Evolutionary conservation across 1,140 invertebrate species (phyloP).

Genomic region (Glomeris maerens): DNA sequence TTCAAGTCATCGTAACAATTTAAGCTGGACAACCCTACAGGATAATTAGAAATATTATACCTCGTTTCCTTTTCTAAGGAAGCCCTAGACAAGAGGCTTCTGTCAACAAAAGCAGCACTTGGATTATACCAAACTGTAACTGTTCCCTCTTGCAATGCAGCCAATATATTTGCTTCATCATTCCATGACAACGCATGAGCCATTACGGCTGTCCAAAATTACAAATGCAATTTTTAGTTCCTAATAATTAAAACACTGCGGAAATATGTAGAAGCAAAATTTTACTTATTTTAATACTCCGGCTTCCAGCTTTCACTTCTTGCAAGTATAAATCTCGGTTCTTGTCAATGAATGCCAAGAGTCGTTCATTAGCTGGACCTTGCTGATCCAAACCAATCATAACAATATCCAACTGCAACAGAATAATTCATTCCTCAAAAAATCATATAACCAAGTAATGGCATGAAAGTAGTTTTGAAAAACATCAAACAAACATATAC

Average conservation of each 20-base stretch:
- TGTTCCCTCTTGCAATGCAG: conserved; percentile 62
- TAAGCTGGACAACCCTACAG: neutral
- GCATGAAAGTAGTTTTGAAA: neutral
- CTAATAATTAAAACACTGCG: conserved; percentile 1
- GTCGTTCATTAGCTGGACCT: conserved; percentile 49
- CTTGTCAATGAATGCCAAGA: conserved; percentile 62
- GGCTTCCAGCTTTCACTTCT: conserved; percentile 38
- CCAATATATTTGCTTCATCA: conserved; percentile 63
- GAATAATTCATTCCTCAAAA: too few species aligned
- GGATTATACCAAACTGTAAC: conserved; percentile 79
- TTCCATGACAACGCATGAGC: conserved; percentile 69
- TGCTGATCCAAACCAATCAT: conserved; percentile 64
- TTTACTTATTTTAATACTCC: conserved; percentile 58
- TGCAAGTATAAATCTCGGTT: conserved; percentile 65
- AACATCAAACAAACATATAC: neutral
- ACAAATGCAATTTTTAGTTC: neutral
- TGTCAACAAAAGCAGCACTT: conserved; percentile 54
- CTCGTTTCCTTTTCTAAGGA: conserved; percentile 47
- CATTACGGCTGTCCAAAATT: conserved; percentile 44
- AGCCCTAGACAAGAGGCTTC: conserved; percentile 48
- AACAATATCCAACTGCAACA: conserved; percentile 49
- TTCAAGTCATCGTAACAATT: conserved; percentile 10
- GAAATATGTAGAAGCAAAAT: conserved; percentile 10
- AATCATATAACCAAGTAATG: conserved; percentile 3
- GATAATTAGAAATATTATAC: conserved; percentile 25